These are phyloP conservation scores for Galerucella calmariensis DNA, from an alignment of 2,888 invertebrate genomes.

Conservation along the genomic window DNA sequence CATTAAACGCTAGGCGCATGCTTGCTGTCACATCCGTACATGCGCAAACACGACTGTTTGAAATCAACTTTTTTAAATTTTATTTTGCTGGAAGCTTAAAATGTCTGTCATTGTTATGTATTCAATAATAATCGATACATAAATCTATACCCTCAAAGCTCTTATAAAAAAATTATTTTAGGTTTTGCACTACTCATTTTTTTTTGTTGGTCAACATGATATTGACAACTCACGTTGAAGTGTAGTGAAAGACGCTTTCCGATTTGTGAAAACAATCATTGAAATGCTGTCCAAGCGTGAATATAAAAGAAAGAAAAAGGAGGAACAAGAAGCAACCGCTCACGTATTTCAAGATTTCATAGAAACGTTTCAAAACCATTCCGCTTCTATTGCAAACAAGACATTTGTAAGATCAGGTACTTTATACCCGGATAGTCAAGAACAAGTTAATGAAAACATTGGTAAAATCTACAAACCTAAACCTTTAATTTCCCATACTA, in stretches of 20 bases:
- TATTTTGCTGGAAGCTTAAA: no score
- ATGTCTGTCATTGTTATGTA: no score
- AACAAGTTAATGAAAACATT: slow-evolving; percentile 74
- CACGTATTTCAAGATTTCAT: slow-evolving; percentile 96
- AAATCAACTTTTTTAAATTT: no score
- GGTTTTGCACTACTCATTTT: background rate
- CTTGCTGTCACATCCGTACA: no score
- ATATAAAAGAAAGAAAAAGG: slow-evolving; percentile 66
- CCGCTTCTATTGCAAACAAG: slow-evolving; percentile 70
- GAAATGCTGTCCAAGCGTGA: slow-evolving; percentile 39
- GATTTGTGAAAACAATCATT: background rate
- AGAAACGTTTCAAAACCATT: slow-evolving; percentile 84
- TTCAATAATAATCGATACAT: no score
- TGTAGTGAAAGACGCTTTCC: background rate
- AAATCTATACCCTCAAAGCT: no score
- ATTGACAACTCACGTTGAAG: background rate
- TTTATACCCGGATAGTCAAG: slow-evolving; percentile 88
- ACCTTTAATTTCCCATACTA: slow-evolving; percentile 71
- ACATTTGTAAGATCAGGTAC: slow-evolving; percentile 86
- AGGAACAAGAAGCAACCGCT: slow-evolving; percentile 88
- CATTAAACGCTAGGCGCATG: no score
- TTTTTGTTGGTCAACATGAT: background rate
- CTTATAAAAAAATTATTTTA: no score
- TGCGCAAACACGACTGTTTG: no score
- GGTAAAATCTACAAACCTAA: slow-evolving; percentile 92